Evolutionary conservation across 1,140 invertebrate species (phyloP).

Genomic region (Drosophila murphyi): DNA sequence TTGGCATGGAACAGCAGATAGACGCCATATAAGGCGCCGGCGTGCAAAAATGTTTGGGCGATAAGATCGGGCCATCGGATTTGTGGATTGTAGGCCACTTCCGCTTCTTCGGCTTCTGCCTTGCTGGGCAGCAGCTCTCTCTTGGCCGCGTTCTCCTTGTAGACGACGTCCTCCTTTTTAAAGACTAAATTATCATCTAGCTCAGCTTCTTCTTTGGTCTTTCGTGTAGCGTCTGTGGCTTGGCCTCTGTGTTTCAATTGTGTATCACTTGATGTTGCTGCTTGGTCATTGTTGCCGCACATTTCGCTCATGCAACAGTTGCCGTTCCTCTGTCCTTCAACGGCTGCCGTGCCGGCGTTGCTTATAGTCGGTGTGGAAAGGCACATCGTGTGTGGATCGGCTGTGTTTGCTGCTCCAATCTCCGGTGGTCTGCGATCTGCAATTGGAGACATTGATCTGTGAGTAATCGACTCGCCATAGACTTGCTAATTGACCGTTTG

Average conservation of each 20-base stretch:
- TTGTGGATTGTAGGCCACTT: conserved; percentile 85
- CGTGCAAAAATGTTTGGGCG: conserved; percentile 89
- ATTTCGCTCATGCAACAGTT: conserved; percentile 24
- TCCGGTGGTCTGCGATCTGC: conserved; percentile 24
- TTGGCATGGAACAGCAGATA: conserved; percentile 88
- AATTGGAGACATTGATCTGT: conserved; percentile 12
- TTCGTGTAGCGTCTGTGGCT: conserved; percentile 45
- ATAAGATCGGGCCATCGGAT: conserved; percentile 89
- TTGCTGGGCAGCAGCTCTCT: neutral
- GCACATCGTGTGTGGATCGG: conserved; percentile 59
- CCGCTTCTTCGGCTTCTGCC: conserved; percentile 13
- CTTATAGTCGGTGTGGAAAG: conserved; percentile 69
- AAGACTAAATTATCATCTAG: conserved; percentile 66
- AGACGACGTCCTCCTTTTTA: conserved; percentile 77
- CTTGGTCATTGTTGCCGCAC: conserved; percentile 25
- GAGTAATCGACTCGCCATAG: conserved; percentile 22
- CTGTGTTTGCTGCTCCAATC: neutral
- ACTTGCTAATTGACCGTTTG: conserved; percentile 65
- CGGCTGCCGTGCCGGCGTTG: conserved; percentile 6
- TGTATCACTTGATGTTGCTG: conserved; percentile 2
- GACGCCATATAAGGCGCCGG: conserved; percentile 89
- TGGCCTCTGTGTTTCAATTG: conserved; percentile 55
- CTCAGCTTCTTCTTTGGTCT: conserved; percentile 33
- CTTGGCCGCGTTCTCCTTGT: conserved; percentile 62
- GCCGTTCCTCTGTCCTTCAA: conserved; percentile 40